Evolutionary conservation across 2,888 invertebrate species (phyloP), one percentile per base, ranked within the genome.

Genomic region (Drepanosiphum platanoidis): DNA sequence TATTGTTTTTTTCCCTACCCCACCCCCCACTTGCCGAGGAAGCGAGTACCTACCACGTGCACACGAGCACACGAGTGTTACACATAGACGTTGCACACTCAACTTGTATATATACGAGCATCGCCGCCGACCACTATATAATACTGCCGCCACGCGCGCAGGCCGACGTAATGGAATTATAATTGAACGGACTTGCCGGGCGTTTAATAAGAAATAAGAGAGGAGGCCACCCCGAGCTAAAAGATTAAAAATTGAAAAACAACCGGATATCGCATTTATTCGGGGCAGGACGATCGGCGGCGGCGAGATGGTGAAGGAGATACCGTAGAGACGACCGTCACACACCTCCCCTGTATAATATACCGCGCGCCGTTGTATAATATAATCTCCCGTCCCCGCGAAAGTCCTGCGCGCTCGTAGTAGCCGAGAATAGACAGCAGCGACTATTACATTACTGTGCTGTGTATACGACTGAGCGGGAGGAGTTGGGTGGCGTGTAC

Each of bases 191-290:
- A 46, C 64, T 74, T 18, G 64, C 32, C 36, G 64, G 32, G 61
- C 74, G 74, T 75, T 83, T 75, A 84, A 84, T 84, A 52, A 68
- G 83, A 52, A 64, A 84, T 75, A 74, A 74, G 66, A 13, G 64
- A 5, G 30, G 34, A 52, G 15, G 13, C 34, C 15, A 18, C 46
- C 15, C 46, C 27, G 61, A 27, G n/a, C 66, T 83, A 84, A 75
- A 30, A 84, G 75, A 84, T 75, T 84, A 75, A 84, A 75, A 84
- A 75, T 52, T 66, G 27, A 66, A 75, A 81, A 84, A 84, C 64
- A 46, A 75, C 75, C 46, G 64, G 52, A 74, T 30, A 68, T 18
- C 74, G 30, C 64, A 32, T 75, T 83, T 32, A 5, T 58, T n/a
- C 3, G 58, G 1, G 58, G 22, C 0, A 3, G 58, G 58, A 42